phyloP scores from a whole-genome alignment of 1,140 invertebrate species.

The Streblospio benedicti region DNA sequence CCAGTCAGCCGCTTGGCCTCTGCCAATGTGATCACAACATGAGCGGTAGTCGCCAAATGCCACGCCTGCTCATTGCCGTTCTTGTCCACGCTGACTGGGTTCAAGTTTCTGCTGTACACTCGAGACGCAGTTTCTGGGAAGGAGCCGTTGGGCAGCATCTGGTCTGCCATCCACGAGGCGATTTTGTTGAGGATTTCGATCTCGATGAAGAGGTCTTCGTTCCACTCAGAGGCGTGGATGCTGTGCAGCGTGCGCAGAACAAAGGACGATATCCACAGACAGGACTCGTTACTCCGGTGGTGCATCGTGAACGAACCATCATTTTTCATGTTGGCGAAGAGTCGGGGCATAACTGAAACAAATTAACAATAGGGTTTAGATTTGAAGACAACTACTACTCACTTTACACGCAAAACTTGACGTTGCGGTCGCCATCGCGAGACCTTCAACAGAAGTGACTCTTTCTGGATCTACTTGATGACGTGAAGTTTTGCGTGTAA shows the following conservation, averaged over 20 bases:
- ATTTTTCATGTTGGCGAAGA: constrained; percentile 7
- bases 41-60: constrained; percentile 4
- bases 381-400: too few relatives aligned
- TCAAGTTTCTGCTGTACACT: constrained; percentile 1
- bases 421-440: too few relatives aligned
- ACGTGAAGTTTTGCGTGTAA: too few relatives aligned
- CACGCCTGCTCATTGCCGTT: neutral
- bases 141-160: neutral
- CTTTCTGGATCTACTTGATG: too few relatives aligned
- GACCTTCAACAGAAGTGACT: too few relatives aligned
- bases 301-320: constrained; percentile 7
- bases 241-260: constrained; percentile 2
- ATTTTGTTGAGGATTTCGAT: constrained; percentile 12
- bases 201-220: neutral
- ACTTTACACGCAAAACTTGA: too few relatives aligned
- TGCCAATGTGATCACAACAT: constrained; percentile 1
- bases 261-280: constrained; percentile 3
- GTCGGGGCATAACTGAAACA: constrained; percentile 1
- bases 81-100: too few relatives aligned
- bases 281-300: neutral
- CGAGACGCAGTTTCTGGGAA: constrained; percentile 1
- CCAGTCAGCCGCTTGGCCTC: constrained; percentile 4
- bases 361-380: too few relatives aligned
- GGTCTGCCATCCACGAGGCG: constrained; percentile 2
- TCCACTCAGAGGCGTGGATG: neutral